Evolutionary conservation across 2,888 invertebrate genomes (phyloP).

Genomic region (Tromatobia lineatoria): DNA sequence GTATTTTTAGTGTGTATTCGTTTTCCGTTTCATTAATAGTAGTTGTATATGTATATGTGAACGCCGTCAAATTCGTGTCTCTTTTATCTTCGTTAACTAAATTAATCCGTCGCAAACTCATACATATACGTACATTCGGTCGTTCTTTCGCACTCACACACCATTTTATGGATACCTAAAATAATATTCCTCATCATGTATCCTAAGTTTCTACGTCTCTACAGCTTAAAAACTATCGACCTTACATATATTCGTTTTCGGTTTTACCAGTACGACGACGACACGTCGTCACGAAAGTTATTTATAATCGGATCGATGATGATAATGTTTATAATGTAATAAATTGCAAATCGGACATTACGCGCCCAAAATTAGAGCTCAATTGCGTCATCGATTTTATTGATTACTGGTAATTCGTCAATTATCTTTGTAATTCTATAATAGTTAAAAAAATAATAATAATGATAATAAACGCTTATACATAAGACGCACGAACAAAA

Average conservation of each 20-base stretch:
- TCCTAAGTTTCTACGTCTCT: constrained; percentile 39
- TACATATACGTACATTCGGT: constrained; percentile 2
- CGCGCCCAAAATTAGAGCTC: constrained; percentile 45
- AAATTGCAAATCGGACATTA: constrained; percentile 71
- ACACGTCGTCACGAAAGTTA: constrained; percentile 64
- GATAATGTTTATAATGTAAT: constrained; percentile 64
- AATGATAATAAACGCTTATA: constrained; percentile 31
- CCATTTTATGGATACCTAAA: constrained; percentile 51
- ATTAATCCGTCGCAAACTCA: constrained; percentile 34
- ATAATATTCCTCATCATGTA: constrained; percentile 54
- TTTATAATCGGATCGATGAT: constrained; percentile 63
- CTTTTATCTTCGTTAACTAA: constrained; percentile 9
- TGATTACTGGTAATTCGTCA: constrained; percentile 66
- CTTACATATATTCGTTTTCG: constrained; percentile 53
- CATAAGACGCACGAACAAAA: constrained; percentile 43
- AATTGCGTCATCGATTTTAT: constrained; percentile 67
- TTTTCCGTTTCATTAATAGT: not conserved
- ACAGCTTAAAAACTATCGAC: constrained; percentile 53
- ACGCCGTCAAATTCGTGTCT: constrained; percentile 23
- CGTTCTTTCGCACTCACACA: constrained; percentile 17
- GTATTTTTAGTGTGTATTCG: constrained; percentile 24
- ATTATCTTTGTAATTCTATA: constrained; percentile 22
- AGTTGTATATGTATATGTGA: not conserved
- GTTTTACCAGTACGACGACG: constrained; percentile 49
- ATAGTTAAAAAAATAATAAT: constrained; percentile 10